Percentiles rank a stretch among this genome's conserved stretches.
phyloP scores from a whole-genome alignment of 2,888 invertebrate genomes.

The Papilio elwesi region DNA sequence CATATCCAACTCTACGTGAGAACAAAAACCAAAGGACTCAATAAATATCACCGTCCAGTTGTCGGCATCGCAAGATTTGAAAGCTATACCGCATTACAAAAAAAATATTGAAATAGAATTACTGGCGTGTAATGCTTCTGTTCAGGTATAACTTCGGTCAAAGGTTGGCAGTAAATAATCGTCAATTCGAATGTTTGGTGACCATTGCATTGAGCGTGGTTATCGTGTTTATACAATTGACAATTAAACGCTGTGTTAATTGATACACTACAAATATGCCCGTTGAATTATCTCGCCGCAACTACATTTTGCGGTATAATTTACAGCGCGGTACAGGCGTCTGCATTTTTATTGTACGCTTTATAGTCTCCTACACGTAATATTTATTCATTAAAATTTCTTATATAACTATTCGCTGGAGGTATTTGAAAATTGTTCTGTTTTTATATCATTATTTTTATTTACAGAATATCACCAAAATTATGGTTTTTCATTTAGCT shows the following conservation, averaged over 20 bases:
- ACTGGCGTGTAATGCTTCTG: too few relatives aligned
- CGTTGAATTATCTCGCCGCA: conserved; percentile 29
- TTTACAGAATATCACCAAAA: too few relatives aligned
- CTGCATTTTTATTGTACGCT: conserved; percentile 5
- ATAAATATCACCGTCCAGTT: too few relatives aligned
- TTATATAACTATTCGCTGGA: neutral
- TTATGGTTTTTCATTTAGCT: too few relatives aligned
- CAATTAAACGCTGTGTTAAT: conserved; percentile 28
- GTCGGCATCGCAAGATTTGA: too few relatives aligned
- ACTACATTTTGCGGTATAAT: conserved; percentile 18
- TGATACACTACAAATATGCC: conserved; percentile 30
- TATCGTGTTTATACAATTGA: conserved; percentile 35
- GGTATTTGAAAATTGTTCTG: neutral
- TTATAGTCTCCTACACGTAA: neutral
- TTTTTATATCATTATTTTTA: too few relatives aligned
- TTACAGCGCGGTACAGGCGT: neutral
- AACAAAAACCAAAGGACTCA: too few relatives aligned
- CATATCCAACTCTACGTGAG: too few relatives aligned
- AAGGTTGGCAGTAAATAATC: neutral
- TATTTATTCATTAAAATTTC: neutral
- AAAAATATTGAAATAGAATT: too few relatives aligned
- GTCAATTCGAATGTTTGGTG: conserved; percentile 1
- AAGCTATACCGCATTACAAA: too few relatives aligned
- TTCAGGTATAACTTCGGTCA: neutral
- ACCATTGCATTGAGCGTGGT: conserved; percentile 16